A percentile compares a stretch with the other conserved stretches of the same genome.
Evolutionary conservation across 2,113 vertebrate genomes (phyloP).

Genomic region (Charadrius vociferus): DNA sequence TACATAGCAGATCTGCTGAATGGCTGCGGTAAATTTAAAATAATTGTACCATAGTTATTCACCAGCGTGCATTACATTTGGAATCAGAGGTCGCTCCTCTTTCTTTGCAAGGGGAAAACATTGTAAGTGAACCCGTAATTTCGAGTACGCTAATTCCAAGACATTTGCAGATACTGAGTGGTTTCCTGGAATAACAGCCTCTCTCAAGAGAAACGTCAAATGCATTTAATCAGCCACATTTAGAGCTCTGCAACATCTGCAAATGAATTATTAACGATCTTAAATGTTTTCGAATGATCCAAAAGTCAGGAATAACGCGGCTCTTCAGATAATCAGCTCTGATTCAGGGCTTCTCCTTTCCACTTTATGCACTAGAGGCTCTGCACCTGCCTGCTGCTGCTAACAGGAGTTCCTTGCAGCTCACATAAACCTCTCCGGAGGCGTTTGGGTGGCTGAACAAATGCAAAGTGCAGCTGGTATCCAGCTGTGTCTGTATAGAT

Average conservation of each 20-base stretch:
- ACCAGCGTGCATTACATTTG: neutral
- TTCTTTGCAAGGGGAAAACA: neutral
- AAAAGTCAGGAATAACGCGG: conserved; percentile 32
- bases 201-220: conserved; percentile 54
- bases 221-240: conserved; percentile 64
- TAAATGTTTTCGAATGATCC: conserved; percentile 40
- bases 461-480: neutral
- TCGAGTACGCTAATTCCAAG: conserved; percentile 13
- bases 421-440: neutral
- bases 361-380: neutral
- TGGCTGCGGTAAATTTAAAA: neutral
- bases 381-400: neutral
- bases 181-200: conserved; percentile 56
- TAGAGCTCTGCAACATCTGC: conserved; percentile 45
- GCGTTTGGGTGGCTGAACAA: neutral
- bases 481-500: neutral
- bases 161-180: conserved; percentile 20
- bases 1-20: neutral
- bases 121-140: neutral
- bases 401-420: neutral
- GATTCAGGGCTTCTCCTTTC: conserved; percentile 23
- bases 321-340: conserved; percentile 21
- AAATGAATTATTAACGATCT: conserved; percentile 62
- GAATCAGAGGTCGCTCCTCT: neutral
- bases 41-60: neutral